Evolutionary conservation across 2,113 vertebrate genomes (phyloP).

Genomic region (Bos javanicus): DNA sequence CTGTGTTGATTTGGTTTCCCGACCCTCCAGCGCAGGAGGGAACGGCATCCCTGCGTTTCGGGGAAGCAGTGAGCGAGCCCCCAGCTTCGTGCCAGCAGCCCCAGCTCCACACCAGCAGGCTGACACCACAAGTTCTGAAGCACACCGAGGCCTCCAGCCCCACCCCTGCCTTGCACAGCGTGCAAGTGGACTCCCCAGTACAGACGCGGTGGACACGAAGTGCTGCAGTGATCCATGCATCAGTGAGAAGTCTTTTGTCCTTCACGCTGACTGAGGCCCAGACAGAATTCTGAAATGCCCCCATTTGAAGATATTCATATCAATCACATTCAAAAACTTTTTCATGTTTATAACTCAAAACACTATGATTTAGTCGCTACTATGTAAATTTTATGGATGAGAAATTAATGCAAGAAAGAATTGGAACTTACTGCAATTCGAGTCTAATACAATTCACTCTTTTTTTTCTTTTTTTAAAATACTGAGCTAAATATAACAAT

Average conservation of each 20-base stretch:
- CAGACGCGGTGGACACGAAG: fast-evolving
- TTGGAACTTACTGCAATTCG: background rate
- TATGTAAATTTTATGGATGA: too few species aligned
- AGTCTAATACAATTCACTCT: too few species aligned
- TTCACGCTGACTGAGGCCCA: background rate
- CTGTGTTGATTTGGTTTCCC: background rate
- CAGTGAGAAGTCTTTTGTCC: background rate
- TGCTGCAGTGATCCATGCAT: background rate
- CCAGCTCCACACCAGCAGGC: background rate
- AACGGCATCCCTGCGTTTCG: background rate
- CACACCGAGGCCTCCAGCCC: too few species aligned
- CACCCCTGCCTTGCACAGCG: background rate
- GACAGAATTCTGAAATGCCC: background rate
- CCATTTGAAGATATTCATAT: background rate
- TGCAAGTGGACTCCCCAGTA: fast-evolving
- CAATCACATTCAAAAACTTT: background rate
- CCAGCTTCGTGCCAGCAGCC: background rate
- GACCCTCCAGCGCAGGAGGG: fast-evolving
- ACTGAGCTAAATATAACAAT: background rate
- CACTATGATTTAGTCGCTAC: background rate
- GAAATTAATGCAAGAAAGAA: background rate
- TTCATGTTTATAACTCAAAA: background rate
- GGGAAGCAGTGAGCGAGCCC: background rate
- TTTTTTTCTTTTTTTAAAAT: background rate
- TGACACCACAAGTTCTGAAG: fast-evolving